Conservation (phyloP, 2,113 vertebrate species). For the Ivindomyrus marchei region DNA sequence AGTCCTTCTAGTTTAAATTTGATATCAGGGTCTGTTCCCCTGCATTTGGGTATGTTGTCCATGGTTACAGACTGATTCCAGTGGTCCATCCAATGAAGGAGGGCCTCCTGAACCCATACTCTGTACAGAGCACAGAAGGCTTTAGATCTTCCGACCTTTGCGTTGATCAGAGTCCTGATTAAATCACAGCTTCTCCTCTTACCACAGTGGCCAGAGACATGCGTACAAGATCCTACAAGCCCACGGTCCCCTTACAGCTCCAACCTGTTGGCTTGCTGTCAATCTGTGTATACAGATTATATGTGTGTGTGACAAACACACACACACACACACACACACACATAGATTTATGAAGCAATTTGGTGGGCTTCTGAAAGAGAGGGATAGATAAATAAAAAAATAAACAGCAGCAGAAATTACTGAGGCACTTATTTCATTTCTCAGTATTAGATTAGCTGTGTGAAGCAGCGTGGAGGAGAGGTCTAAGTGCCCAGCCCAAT, state of each 20-base stretch:
- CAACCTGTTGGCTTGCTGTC: background rate
- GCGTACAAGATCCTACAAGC: background rate
- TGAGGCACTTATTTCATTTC: background rate
- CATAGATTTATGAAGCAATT: background rate
- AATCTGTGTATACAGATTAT: no score
- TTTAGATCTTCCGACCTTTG: background rate
- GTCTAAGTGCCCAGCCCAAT: slow-evolving; percentile 2
- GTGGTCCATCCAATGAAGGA: background rate
- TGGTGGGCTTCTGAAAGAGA: background rate
- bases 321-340: background rate
- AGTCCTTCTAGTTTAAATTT: background rate
- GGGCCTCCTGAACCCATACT: background rate
- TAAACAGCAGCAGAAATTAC: background rate
- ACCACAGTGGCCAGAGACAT: background rate
- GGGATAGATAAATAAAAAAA: background rate
- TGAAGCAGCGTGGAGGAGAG: background rate
- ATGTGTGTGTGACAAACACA: background rate
- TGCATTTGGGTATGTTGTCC: background rate
- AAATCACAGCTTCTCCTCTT: background rate
- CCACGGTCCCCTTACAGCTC: background rate
- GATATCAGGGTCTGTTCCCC: background rate
- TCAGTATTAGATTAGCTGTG: background rate
- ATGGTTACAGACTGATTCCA: background rate
- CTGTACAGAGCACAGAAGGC: background rate
- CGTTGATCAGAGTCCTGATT: background rate